Percentiles rank a stretch among this genome's conserved stretches.
These are phyloP conservation scores for Suillia variegata DNA, from an alignment of 2,888 invertebrate genomes.

Conservation along the genomic window DNA sequence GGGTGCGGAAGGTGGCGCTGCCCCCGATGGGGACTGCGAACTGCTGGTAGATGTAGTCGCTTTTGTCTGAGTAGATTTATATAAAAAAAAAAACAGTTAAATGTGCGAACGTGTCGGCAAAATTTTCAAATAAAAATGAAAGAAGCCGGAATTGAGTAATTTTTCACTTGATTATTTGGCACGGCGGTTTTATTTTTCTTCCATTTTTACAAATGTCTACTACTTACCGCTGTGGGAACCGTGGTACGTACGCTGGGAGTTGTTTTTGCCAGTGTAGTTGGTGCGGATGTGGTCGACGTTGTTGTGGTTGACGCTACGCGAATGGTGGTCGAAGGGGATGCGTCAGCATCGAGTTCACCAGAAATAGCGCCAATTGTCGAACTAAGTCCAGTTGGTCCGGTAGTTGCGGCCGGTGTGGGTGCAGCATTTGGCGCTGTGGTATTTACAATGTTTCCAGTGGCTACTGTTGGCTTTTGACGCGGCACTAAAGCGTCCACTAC, in stretches of 20 bases:
- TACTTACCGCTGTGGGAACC: slow-evolving; percentile 33
- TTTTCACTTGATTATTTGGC: slow-evolving; percentile 11
- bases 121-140: slow-evolving; percentile 4
- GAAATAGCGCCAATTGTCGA: slow-evolving; percentile 30
- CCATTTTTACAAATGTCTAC: neutral
- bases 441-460: slow-evolving; percentile 33
- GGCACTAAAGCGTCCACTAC: slow-evolving; percentile 59
- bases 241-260: slow-evolving; percentile 36
- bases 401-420: slow-evolving; percentile 28
- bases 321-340: slow-evolving; percentile 23
- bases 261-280: slow-evolving; percentile 32
- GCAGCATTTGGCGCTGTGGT: slow-evolving; percentile 33
- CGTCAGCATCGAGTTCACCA: too few relatives aligned
- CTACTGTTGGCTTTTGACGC: slow-evolving; percentile 56
- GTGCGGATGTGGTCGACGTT: slow-evolving; percentile 31
- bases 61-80: slow-evolving; percentile 21
- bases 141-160: slow-evolving; percentile 6
- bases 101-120: neutral
- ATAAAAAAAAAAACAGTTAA: slow-evolving; percentile 10
- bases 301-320: too few relatives aligned
- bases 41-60: slow-evolving; percentile 17
- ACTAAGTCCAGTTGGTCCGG: slow-evolving; percentile 28
- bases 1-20: slow-evolving; percentile 5
- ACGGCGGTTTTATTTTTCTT: neutral
- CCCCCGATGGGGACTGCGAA: slow-evolving; percentile 11